Percentiles rank a stretch among this genome's conserved stretches.
These are phyloP conservation scores for Pteropus alecto DNA, from an alignment of 2,113 vertebrate genomes.

Conservation along the genomic window DNA sequence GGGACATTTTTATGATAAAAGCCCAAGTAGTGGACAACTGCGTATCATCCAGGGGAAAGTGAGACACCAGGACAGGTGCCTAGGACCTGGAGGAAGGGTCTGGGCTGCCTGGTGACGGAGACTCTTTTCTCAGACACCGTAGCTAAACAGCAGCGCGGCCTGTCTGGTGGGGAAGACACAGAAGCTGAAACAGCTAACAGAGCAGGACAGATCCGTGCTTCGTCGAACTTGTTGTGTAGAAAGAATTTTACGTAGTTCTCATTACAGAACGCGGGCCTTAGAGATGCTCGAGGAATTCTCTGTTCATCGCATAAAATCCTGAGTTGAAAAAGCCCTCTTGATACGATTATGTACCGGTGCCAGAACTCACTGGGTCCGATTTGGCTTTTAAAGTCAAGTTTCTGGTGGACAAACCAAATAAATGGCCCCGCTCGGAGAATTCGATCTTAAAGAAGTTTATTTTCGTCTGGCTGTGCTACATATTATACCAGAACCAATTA, in stretches of 20 bases:
- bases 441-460: constrained; percentile 37
- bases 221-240: not conserved
- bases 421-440: constrained; percentile 33
- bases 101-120: not conserved
- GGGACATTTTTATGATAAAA: not conserved
- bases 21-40: not conserved
- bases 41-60: rapidly evolving
- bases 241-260: not conserved
- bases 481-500: constrained; percentile 37
- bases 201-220: not conserved
- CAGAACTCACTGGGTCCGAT: not conserved
- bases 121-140: not conserved
- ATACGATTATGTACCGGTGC: not conserved
- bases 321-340: not conserved
- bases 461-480: constrained; percentile 35
- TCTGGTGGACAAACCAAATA: constrained; percentile 22
- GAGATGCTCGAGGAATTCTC: not conserved
- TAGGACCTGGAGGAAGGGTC: not conserved
- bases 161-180: not conserved
- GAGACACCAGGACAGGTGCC: not conserved
- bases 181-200: rapidly evolving
- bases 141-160: not conserved
- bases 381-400: constrained; percentile 45
- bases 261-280: not conserved
- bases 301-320: not conserved